Percentiles rank a stretch among this genome's conserved stretches.
Conservation (phyloP, 2,888 invertebrate genomes). For the Yponomeuta malinellus region DNA sequence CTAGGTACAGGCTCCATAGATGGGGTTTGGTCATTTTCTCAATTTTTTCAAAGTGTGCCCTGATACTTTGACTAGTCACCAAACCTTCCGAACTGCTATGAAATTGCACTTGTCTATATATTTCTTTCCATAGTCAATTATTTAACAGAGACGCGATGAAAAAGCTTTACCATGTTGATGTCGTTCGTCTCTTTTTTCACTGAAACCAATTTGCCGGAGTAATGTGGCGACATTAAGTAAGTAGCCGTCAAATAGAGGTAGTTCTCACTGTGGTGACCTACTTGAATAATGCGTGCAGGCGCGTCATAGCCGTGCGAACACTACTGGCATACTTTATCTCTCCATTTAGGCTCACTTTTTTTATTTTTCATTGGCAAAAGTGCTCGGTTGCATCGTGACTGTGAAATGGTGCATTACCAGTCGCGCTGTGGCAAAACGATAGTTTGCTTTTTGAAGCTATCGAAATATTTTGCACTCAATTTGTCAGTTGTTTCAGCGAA, state of each 20-base stretch:
- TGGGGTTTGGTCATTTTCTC: too few relatives aligned
- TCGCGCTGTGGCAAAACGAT: conserved; percentile 14
- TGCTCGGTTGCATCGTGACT: conserved; percentile 60
- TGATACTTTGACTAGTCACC: too few relatives aligned
- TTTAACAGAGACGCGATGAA: not conserved
- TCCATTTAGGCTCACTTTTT: conserved; percentile 38
- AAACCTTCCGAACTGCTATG: too few relatives aligned
- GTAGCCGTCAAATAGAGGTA: conserved; percentile 12
- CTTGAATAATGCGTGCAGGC: conserved; percentile 49
- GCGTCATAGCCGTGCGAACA: conserved; percentile 53
- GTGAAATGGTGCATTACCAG: conserved; percentile 65
- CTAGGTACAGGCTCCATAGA: too few relatives aligned
- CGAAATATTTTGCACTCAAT: not conserved
- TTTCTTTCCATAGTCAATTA: conserved; percentile 8
- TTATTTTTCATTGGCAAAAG: conserved; percentile 45
- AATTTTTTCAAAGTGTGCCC: too few relatives aligned
- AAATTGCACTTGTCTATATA: too few relatives aligned
- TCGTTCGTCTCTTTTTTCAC: conserved; percentile 28
- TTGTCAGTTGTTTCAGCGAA: not conserved
- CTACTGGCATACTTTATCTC: conserved; percentile 55
- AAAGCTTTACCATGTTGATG: not conserved
- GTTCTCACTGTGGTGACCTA: conserved; percentile 46
- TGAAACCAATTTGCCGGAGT: conserved; percentile 49
- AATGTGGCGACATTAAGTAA: conserved; percentile 32
- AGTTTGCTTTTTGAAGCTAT: not conserved